Percentiles rank a stretch among this genome's conserved stretches.
phyloP scores from a whole-genome alignment of 2,797 vertebrate genomes.

The Sparus aurata region DNA sequence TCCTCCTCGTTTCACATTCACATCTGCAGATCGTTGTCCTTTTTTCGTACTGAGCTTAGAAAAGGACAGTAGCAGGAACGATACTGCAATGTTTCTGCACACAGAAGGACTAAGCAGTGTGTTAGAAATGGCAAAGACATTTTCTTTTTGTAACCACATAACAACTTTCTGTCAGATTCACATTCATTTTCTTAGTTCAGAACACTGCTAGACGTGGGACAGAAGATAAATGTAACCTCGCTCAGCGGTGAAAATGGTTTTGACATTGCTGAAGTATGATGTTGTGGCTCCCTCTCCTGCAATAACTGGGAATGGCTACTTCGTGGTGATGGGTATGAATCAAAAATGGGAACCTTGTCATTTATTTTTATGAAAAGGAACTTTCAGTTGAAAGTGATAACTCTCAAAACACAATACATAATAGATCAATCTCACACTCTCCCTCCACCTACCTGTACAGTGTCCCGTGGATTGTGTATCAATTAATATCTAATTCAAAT shows the following conservation, averaged over 20 bases:
- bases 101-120: background rate
- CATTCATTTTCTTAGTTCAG: background rate
- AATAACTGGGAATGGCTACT: background rate
- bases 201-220: background rate
- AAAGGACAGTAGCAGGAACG: background rate
- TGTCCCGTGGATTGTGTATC: too few relatives aligned
- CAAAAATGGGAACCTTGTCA: too few relatives aligned
- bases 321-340: too few relatives aligned
- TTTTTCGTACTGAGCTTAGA: background rate
- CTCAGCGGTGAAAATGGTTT: background rate
- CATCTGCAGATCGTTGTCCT: background rate
- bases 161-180: background rate
- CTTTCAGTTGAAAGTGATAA: too few relatives aligned
- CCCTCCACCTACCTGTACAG: too few relatives aligned
- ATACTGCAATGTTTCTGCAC: background rate
- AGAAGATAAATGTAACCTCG: background rate
- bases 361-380: too few relatives aligned
- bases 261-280: background rate
- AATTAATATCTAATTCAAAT: too few relatives aligned
- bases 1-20: conserved; percentile 7
- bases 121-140: background rate
- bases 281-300: conserved; percentile 58
- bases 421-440: too few relatives aligned
- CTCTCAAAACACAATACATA: too few relatives aligned
- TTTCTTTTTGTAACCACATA: background rate